phyloP scores from a whole-genome alignment of 2,113 vertebrate species.

The Nipponia nippon region DNA sequence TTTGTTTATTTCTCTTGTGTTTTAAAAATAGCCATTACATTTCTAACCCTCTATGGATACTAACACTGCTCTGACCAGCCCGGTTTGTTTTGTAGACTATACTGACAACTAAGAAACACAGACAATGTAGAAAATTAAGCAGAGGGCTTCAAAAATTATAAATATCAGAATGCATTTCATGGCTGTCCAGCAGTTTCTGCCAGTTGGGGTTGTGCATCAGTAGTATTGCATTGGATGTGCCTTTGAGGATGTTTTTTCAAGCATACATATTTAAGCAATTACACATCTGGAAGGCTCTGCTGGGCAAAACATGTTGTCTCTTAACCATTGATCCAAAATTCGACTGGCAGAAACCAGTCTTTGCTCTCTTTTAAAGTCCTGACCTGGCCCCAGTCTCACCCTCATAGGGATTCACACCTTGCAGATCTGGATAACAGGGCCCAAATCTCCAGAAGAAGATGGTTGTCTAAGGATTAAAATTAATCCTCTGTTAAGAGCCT shows the following conservation, averaged over 20 bases:
- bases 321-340: neutral
- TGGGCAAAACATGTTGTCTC: neutral
- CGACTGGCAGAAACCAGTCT: neutral
- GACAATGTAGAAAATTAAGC: neutral
- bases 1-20: neutral
- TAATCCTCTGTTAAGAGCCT: neutral
- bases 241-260: neutral
- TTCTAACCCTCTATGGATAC: neutral
- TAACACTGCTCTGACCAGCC: neutral
- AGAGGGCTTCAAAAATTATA: neutral
- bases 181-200: neutral
- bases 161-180: neutral
- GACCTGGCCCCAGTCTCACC: neutral
- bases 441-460: neutral
- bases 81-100: neutral
- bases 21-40: neutral
- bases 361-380: neutral
- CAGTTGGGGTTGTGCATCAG: neutral
- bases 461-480: neutral
- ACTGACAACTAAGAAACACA: neutral
- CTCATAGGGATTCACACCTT: neutral
- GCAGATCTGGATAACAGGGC: neutral
- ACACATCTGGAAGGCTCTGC: neutral
- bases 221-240: neutral
- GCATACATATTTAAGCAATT: neutral